Percentiles rank a stretch among this genome's conserved stretches.
Conservation (phyloP, 2,113 vertebrate genomes). For the Turdus rufiventris region DNA sequence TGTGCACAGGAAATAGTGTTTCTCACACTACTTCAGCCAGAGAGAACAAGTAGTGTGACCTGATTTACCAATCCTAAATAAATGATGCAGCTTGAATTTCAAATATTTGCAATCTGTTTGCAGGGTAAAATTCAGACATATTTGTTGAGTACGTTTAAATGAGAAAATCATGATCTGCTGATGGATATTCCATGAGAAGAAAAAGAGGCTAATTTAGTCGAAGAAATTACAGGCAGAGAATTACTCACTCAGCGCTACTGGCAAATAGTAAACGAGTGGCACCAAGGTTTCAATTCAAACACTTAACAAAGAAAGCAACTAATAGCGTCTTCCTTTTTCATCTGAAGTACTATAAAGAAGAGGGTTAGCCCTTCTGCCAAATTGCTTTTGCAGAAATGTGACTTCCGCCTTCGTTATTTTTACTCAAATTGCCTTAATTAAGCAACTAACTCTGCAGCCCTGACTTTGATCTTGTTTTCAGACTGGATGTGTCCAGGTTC, state of each 20-base stretch:
- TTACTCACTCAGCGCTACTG: conserved; percentile 34
- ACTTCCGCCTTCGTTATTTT: conserved; percentile 6
- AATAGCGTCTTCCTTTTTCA: not conserved
- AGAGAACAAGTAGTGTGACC: not conserved
- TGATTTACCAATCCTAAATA: not conserved
- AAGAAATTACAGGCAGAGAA: conserved; percentile 36
- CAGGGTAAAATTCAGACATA: conserved; percentile 13
- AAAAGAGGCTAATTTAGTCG: conserved; percentile 40
- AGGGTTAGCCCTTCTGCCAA: conserved; percentile 19
- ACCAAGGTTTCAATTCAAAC: conserved; percentile 48
- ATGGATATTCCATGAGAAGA: conserved; percentile 32
- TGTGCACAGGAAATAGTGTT: not conserved
- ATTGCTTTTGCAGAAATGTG: conserved; percentile 9
- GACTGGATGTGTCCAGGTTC: not conserved
- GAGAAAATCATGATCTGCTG: conserved; percentile 49
- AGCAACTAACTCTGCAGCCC: not conserved
- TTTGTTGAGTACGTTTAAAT: conserved; percentile 13
- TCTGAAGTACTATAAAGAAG: conserved; percentile 2
- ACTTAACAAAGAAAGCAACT: conserved; percentile 45
- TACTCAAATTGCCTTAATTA: conserved; percentile 29
- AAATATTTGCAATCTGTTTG: conserved; percentile 21
- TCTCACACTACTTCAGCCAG: not conserved
- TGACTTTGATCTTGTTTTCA: not conserved
- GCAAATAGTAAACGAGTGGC: not conserved
- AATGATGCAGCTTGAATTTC: not conserved